Evolutionary conservation across 2,113 vertebrate species (phyloP).

Genomic region (Cryptotis parvus): DNA sequence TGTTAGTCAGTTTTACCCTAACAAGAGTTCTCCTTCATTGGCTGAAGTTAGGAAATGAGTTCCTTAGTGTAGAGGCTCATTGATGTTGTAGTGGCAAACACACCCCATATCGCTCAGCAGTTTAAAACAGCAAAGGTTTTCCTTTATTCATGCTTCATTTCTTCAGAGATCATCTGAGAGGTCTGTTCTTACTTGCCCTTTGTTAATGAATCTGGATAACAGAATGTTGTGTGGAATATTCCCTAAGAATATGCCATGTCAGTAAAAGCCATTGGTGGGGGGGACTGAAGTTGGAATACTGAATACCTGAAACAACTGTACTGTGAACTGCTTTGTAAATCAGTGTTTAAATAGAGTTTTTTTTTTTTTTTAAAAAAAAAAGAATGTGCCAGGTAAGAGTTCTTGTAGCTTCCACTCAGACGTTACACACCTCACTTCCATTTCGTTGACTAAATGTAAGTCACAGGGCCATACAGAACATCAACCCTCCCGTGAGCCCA

Average conservation of each 20-base stretch:
- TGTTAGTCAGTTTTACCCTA: neutral
- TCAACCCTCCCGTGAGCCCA: neutral
- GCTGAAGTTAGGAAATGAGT: neutral
- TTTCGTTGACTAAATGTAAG: neutral
- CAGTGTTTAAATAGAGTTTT: no score
- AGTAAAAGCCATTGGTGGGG: no score
- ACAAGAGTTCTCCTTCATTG: neutral
- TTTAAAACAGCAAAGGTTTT: neutral
- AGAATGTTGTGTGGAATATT: neutral
- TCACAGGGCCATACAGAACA: neutral
- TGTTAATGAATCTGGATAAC: neutral
- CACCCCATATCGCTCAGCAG: neutral
- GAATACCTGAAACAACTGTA: no score
- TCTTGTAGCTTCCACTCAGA: neutral
- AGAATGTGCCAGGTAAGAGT: rapidly evolving
- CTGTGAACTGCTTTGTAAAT: no score
- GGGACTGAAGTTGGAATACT: no score
- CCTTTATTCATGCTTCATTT: neutral
- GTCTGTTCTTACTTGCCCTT: neutral
- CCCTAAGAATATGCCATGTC: rapidly evolving
- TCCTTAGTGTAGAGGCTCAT: neutral
- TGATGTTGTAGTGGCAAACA: neutral
- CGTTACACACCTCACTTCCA: neutral
- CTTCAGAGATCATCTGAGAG: neutral
- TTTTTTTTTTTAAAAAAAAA: no score